Base-by-base conservation (phyloP, 2,113 vertebrate genomes). In the Microcebus murinus region DNA sequence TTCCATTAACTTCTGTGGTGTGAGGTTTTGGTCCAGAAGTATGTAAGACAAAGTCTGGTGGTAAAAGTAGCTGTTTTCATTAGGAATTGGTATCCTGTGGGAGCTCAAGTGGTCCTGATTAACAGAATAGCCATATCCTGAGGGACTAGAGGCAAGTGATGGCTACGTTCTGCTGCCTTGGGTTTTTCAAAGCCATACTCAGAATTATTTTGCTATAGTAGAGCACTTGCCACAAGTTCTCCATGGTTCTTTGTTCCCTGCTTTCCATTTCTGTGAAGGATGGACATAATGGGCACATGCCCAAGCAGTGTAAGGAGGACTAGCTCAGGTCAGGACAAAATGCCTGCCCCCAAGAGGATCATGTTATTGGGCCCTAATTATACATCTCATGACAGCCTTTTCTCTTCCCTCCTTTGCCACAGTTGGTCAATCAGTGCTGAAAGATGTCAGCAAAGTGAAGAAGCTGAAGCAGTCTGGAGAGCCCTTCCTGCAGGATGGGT, bases 401-500 rank as follows among this genome's bases (percentile, higher is more conserved):
- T 96, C 63, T 91, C 65, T 94, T 96, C 57, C 96, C 5, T 95
- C 95, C 96, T 97, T 92, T 94, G 57, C 82, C 50, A 27, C 98
- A 99, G 99, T 99, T 98, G 99, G 99, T 95, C 99, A 99, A 96
- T 99, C 99, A 34, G 99, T 99, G 91, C 99, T 99, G 93, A 99
- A 99, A 98, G 99, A 99, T 96, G 99, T 99, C 98, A 99, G 99
- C 96, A 99, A 99, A 97, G 99, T 99, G 92, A 99, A 99, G 87
- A 99, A 99, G 97, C 98, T 99, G 97, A 99, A 99, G 98, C 99
- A 99, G 98, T 99, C 99, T 6, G 99, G 99, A 59, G 99, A 99
- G 97, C 99, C 99, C 45, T 99, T 99, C 98, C 99, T 99, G 71
- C 99, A 99, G 97, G 99, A 99, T 81, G 99, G 99, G 65, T 99